A percentile compares a stretch with the other conserved stretches of the same genome.
Evolutionary conservation across 2,888 invertebrate genomes (phyloP).

Genomic region (Boloria selene): DNA sequence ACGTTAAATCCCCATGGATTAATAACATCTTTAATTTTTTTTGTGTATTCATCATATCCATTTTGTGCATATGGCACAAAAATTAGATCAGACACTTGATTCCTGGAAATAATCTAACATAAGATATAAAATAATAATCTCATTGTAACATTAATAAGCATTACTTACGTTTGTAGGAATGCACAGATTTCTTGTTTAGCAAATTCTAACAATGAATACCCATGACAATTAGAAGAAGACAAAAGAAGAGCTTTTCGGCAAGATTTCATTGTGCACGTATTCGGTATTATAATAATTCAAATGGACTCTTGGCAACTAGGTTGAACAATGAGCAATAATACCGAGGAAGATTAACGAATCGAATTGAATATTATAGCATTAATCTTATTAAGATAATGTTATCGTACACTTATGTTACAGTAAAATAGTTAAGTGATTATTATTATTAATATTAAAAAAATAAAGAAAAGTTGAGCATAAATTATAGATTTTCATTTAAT

Average conservation of each 20-base stretch:
- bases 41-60: constrained; percentile 85
- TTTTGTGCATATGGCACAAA: constrained; percentile 89
- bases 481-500: too few relatives aligned
- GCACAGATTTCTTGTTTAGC: constrained; percentile 84
- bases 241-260: constrained; percentile 83
- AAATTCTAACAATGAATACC: constrained; percentile 85
- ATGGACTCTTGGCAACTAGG: constrained; percentile 16
- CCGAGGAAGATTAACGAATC: constrained; percentile 24
- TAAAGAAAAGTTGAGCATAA: too few relatives aligned
- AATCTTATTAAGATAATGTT: constrained; percentile 22
- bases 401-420: constrained; percentile 3
- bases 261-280: constrained; percentile 44
- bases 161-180: constrained; percentile 82
- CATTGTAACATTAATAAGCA: not conserved
- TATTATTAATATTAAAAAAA: too few relatives aligned
- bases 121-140: constrained; percentile 6
- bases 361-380: constrained; percentile 38
- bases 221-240: constrained; percentile 87
- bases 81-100: constrained; percentile 84
- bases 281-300: constrained; percentile 13
- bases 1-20: constrained; percentile 85
- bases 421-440: too few relatives aligned
- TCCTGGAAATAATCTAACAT: constrained; percentile 72
- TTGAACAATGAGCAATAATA: constrained; percentile 18
- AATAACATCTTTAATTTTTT: constrained; percentile 82